These are phyloP conservation scores for Epirrita christyi DNA, from an alignment of 2,888 invertebrate genomes.

Conservation along the genomic window DNA sequence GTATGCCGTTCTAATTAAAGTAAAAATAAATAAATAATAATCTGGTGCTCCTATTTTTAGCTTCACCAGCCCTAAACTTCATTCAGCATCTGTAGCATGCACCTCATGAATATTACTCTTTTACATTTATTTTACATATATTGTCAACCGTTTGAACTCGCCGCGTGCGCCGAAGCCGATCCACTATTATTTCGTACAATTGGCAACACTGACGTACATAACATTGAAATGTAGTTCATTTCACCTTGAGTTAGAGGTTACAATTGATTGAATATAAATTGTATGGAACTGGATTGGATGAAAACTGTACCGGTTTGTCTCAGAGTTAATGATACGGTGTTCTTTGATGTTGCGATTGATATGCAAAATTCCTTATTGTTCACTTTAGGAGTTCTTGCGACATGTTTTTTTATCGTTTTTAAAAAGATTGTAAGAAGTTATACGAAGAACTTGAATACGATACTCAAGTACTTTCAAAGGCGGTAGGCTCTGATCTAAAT, in stretches of 20 bases:
- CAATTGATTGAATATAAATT: slow-evolving; percentile 22
- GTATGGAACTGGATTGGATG: slow-evolving; percentile 16
- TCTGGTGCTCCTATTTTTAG: neutral
- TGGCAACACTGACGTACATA: slow-evolving; percentile 34
- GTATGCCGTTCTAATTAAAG: no score
- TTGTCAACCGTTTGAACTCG: slow-evolving; percentile 67
- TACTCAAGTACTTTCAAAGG: no score
- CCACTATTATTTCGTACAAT: slow-evolving; percentile 41
- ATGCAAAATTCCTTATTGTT: slow-evolving; percentile 73
- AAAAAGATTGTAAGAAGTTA: slow-evolving; percentile 16
- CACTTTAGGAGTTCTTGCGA: slow-evolving; percentile 40
- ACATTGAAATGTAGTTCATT: slow-evolving; percentile 26
- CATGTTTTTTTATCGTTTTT: slow-evolving; percentile 12
- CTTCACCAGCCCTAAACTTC: slow-evolving; percentile 30
- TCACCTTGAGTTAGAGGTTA: slow-evolving; percentile 17
- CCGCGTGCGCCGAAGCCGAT: slow-evolving; percentile 61
- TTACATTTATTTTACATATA: slow-evolving; percentile 69
- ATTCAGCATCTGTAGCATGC: slow-evolving; percentile 55
- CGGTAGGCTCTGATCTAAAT: no score
- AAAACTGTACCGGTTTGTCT: slow-evolving; percentile 48
- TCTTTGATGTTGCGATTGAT: slow-evolving; percentile 76
- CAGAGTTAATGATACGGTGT: slow-evolving; percentile 66
- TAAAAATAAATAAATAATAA: neutral
- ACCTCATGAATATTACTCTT: slow-evolving; percentile 72
- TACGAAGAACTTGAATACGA: neutral